Conservation (phyloP, 2,113 vertebrate species). For the Psettodes erumei region DNA sequence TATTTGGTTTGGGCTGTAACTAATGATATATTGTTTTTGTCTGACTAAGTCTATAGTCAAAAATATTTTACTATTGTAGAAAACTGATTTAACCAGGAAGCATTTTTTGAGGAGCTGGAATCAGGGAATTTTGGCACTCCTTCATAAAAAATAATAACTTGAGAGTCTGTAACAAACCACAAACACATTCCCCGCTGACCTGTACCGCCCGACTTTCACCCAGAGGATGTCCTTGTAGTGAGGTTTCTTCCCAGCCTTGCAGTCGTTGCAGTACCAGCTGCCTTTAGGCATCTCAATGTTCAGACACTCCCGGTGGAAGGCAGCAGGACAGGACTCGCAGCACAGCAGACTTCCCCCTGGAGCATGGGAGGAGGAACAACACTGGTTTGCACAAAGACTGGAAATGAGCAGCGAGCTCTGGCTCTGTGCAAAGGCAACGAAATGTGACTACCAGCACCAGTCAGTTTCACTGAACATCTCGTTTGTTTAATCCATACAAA, state of each 20-base stretch:
- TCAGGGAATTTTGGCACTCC: neutral
- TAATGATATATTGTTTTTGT: no score
- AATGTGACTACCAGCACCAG: no score
- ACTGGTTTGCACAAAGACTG: neutral
- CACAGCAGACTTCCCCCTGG: slow-evolving; percentile 97
- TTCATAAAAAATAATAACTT: neutral
- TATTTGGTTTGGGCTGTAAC: no score
- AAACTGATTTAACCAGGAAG: neutral
- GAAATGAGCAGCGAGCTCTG: no score
- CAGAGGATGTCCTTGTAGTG: slow-evolving; percentile 97
- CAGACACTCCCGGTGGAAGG: slow-evolving; percentile 97
- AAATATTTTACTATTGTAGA: neutral
- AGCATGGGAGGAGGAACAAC: slow-evolving; percentile 25
- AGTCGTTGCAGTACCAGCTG: slow-evolving; percentile 99
- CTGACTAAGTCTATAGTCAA: neutral
- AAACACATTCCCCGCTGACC: slow-evolving; percentile 81
- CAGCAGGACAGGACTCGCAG: slow-evolving; percentile 97
- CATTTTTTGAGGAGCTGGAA: neutral
- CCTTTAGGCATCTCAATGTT: slow-evolving; percentile 98
- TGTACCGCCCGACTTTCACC: slow-evolving; percentile 98
- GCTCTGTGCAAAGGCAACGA: no score
- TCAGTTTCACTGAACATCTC: no score
- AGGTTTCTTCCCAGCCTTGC: slow-evolving; percentile 96
- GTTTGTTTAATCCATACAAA: no score
- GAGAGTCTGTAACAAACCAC: no score